Evolutionary conservation across 1,140 invertebrate species (phyloP).

Genomic region (Teleopsis dalmanni): DNA sequence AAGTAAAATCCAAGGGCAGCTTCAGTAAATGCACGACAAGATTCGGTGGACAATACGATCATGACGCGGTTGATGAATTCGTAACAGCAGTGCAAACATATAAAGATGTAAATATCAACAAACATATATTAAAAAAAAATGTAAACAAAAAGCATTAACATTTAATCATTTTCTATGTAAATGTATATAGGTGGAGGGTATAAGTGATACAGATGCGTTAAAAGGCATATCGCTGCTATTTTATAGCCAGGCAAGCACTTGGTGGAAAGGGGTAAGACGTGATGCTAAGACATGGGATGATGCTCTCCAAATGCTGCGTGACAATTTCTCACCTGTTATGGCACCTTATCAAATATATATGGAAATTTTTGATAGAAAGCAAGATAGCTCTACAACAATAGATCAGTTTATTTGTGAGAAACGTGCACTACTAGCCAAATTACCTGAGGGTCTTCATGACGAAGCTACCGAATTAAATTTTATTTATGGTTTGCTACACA

Average conservation of each 20-base stretch:
- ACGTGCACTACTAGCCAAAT: conserved; percentile 34
- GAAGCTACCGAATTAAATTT: conserved; percentile 39
- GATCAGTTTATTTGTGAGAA: conserved; percentile 37
- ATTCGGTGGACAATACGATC: conserved; percentile 27
- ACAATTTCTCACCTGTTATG: conserved; percentile 35
- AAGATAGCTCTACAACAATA: conserved; percentile 26
- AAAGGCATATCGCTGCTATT: conserved; percentile 43
- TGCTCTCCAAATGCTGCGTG: conserved; percentile 27
- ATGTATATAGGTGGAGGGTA: too few relatives aligned
- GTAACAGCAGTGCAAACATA: conserved; percentile 28
- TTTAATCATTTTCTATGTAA: too few relatives aligned
- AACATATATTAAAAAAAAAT: too few relatives aligned
- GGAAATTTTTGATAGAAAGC: conserved; percentile 34
- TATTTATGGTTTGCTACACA: conserved; percentile 32
- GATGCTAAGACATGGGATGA: conserved; percentile 38
- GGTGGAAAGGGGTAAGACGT: conserved; percentile 45
- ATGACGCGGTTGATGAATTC: conserved; percentile 38
- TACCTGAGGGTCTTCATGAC: conserved; percentile 32
- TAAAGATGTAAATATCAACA: too few relatives aligned
- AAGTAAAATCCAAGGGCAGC: conserved; percentile 26
- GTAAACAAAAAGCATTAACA: too few relatives aligned
- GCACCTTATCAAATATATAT: conserved; percentile 38
- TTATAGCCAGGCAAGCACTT: conserved; percentile 40
- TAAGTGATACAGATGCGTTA: conserved; percentile 41
- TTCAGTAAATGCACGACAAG: conserved; percentile 26